Percentiles rank a stretch among this genome's conserved stretches.
These are phyloP conservation scores for Catharus fuscescens DNA, from an alignment of 2,113 vertebrate species.

Conservation along the genomic window DNA sequence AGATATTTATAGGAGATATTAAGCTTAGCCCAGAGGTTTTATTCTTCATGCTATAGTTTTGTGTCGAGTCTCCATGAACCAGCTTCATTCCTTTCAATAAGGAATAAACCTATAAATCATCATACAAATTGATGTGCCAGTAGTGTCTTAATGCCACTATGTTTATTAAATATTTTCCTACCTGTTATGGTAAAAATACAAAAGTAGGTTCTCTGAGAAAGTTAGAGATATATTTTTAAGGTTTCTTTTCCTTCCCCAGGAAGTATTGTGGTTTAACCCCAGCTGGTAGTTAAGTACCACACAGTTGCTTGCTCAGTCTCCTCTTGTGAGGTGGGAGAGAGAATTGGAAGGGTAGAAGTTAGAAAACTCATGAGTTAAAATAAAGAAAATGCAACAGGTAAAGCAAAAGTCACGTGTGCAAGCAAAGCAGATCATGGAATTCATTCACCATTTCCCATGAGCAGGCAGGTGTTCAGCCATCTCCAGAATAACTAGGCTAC, in stretches of 20 bases:
- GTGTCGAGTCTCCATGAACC: neutral
- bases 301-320: neutral
- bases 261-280: neutral
- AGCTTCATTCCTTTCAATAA: neutral
- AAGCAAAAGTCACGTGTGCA: neutral
- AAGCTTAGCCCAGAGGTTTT: neutral
- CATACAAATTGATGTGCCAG: neutral
- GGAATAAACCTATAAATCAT: neutral
- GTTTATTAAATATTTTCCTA: neutral
- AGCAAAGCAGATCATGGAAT: neutral
- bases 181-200: neutral
- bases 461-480: neutral
- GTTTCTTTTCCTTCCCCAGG: fast-evolving
- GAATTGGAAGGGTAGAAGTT: neutral
- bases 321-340: neutral
- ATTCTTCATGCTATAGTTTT: neutral
- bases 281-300: fast-evolving
- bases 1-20: neutral
- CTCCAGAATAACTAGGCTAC: neutral
- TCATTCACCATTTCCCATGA: neutral
- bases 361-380: neutral
- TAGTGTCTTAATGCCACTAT: neutral
- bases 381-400: neutral
- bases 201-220: neutral
- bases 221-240: neutral